Percentiles rank a stretch among this genome's conserved stretches.
These are phyloP conservation scores for Plagiodera versicolora DNA, from an alignment of 2,888 invertebrate species.

Conservation along the genomic window DNA sequence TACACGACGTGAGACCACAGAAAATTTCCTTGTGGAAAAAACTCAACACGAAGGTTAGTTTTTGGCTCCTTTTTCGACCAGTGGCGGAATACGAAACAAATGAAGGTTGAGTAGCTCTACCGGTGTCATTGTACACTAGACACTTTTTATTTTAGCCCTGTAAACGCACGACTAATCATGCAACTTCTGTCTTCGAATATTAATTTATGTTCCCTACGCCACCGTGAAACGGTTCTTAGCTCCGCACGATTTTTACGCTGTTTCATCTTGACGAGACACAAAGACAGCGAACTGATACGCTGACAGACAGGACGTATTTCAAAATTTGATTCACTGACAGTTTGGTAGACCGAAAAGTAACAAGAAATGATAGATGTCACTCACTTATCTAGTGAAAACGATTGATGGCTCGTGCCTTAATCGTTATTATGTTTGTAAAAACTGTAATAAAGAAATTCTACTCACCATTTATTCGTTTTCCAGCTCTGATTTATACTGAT, in stretches of 20 bases:
- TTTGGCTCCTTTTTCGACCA: not conserved
- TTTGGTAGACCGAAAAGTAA: not conserved
- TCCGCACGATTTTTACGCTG: conserved; percentile 31
- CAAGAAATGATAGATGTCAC: not conserved
- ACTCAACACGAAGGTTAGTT: not conserved
- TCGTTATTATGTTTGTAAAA: too few species aligned
- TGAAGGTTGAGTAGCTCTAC: too few species aligned
- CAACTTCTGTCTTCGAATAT: too few species aligned
- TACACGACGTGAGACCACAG: conserved; percentile 3
- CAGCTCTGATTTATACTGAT: too few species aligned
- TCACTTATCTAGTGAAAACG: not conserved
- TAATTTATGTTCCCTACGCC: conserved; percentile 1
- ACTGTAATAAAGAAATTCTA: too few species aligned
- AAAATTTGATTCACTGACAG: conserved; percentile 28
- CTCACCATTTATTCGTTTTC: too few species aligned
- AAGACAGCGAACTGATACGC: conserved; percentile 35
- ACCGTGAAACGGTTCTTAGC: conserved; percentile 24
- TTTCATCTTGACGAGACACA: conserved; percentile 34
- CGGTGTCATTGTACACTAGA: too few species aligned
- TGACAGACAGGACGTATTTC: conserved; percentile 30
- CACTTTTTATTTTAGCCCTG: too few species aligned
- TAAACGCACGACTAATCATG: too few species aligned
- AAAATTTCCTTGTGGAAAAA: not conserved
- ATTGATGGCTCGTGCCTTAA: not conserved
- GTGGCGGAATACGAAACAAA: not conserved